phyloP scores from a whole-genome alignment of 2,888 invertebrate genomes.

The Criorhina ranunculi region DNA sequence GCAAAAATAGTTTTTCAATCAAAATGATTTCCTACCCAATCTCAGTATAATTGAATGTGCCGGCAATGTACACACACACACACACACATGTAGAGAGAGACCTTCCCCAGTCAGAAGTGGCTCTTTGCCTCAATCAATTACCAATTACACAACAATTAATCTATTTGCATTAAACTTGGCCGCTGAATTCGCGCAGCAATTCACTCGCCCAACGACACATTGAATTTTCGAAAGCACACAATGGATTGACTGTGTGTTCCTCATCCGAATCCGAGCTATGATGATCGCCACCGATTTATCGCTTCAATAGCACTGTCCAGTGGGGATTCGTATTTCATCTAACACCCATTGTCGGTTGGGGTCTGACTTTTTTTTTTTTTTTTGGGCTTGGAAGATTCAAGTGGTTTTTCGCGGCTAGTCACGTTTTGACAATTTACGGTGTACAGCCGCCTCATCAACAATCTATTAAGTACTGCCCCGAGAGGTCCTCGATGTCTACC shows the following conservation, averaged over 20 bases:
- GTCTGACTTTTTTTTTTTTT: constrained; percentile 35
- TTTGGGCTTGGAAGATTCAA: constrained; percentile 73
- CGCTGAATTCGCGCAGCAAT: constrained; percentile 56
- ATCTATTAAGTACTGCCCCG: constrained; percentile 76
- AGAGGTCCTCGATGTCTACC: constrained; percentile 76
- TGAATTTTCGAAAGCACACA: constrained; percentile 51
- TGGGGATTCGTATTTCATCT: constrained; percentile 61
- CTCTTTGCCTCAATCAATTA: constrained; percentile 52
- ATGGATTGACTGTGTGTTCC: constrained; percentile 2
- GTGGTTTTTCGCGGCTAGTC: constrained; percentile 75
- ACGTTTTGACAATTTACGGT: constrained; percentile 76
- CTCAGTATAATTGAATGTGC: constrained; percentile 3
- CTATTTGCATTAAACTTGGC: constrained; percentile 65
- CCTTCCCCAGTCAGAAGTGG: constrained; percentile 46
- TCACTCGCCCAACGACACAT: constrained; percentile 60
- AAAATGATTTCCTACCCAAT: not conserved
- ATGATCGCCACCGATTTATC: constrained; percentile 73
- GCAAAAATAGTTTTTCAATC: not conserved
- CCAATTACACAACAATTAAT: constrained; percentile 65
- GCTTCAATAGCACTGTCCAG: constrained; percentile 64
- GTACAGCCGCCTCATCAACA: constrained; percentile 76
- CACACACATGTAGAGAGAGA: too few species aligned
- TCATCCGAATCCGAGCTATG: constrained; percentile 4
- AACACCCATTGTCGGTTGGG: constrained; percentile 64
- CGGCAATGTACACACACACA: not conserved